A percentile compares a stretch with the other conserved stretches of the same genome.
Conservation (phyloP, 2,888 invertebrate genomes). For the Priocnemis perturbator region DNA sequence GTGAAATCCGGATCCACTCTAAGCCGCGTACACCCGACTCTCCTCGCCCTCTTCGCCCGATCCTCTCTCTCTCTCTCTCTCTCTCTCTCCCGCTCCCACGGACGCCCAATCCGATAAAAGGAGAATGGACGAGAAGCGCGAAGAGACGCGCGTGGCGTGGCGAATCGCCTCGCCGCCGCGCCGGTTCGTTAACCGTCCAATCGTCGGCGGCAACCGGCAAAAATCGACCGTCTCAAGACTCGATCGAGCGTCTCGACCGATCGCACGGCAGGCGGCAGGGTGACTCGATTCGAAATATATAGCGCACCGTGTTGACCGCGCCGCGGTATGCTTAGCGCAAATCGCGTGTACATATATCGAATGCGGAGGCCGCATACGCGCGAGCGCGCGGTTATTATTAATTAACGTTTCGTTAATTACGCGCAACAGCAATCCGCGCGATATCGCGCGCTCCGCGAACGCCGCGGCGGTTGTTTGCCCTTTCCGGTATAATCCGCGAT, state of each 20-base stretch:
- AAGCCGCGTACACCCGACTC: constrained; percentile 47
- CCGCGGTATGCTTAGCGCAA: too few relatives aligned
- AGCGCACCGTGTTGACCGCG: too few relatives aligned
- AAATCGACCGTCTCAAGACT: neutral
- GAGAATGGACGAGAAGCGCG: constrained; percentile 53
- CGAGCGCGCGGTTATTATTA: constrained; percentile 41
- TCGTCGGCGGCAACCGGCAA: constrained; percentile 33
- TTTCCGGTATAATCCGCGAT: constrained; percentile 48
- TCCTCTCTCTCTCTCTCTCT: constrained; percentile 9
- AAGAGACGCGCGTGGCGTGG: constrained; percentile 59
- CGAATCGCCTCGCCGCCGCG: constrained; percentile 54
- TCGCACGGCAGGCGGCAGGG: too few relatives aligned
- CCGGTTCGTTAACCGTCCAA: constrained; percentile 61
- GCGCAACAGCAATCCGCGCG: constrained; percentile 42
- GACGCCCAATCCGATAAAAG: constrained; percentile 59
- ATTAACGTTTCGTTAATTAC: constrained; percentile 68
- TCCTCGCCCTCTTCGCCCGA: constrained; percentile 17
- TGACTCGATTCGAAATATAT: too few relatives aligned
- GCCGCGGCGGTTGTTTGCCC: constrained; percentile 9
- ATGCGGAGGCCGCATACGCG: too few relatives aligned
- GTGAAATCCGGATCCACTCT: constrained; percentile 58
- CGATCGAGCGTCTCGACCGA: constrained; percentile 7
- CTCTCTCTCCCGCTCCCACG: constrained; percentile 22
- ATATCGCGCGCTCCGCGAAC: constrained; percentile 9
- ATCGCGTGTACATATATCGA: too few relatives aligned